Base-by-base conservation (phyloP, 2,888 invertebrate species). In the Electrophaes corylata region DNA sequence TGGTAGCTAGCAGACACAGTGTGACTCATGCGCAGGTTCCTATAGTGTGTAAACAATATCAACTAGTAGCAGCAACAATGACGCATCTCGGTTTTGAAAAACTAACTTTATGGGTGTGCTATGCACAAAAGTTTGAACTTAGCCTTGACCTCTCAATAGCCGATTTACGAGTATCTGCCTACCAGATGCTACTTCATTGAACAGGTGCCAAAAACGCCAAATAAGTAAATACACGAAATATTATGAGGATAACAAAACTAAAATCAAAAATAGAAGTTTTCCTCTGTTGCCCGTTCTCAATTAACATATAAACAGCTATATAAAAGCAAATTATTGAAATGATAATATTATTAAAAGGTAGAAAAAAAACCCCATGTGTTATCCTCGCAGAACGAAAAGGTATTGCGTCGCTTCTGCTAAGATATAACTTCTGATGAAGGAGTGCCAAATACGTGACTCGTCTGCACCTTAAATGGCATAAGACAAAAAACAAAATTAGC, bases 21-120 rank as follows among this genome's bases (percentile, higher is more conserved):
- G 71, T 89, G 89, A 91, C 79, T 89, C 90, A 90, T 71, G 68
- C 83, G 76, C 81, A 81, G 80, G 77, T 82, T 83, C 63, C 79
- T 78, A 84, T 76, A 79, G 77, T 79, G 74, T 80, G 84, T 84
- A 85, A 88, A 87, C 83, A 86, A 74, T 81, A 79, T 79, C 78
- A 73, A 76, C 70, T 75, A 77, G 81, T 75, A 75, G 79, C 70
- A 65, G 72, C 70, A 69, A 66, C 65, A 75, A 72, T 87, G 88
- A 89, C 88, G 80, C 88, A 88, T 83, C 75, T 71, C 64, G 69
- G 63, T 75, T 73, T 76, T 75, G 71, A 81, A 81, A 75, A 78
- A 78, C 56, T 75, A 70, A 78, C 75, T 72, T 74, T 77, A 81
- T 48, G 41, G 85, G 81, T 76, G 85, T 72, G 86, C 75, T 79